Evolutionary conservation across 2,113 vertebrate species (phyloP).

Genomic region (Thryonomys swinderianus): DNA sequence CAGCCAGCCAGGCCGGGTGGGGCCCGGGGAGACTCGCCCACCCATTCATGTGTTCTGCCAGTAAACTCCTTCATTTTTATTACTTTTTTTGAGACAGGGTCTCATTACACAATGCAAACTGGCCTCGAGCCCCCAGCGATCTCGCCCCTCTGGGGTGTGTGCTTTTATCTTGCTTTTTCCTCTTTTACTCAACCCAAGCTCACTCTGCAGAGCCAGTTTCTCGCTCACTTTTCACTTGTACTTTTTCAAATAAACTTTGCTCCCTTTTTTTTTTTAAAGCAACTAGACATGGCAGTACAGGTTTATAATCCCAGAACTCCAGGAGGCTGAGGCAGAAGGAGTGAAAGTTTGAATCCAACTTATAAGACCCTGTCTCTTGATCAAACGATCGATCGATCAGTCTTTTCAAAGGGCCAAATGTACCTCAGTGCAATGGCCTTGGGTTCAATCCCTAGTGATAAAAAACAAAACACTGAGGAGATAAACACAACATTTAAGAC

Average conservation of each 20-base stretch:
- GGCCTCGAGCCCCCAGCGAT: too few species aligned
- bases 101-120: too few species aligned
- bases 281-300: neutral
- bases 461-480: neutral
- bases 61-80: too few species aligned
- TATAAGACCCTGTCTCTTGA: neutral
- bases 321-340: neutral
- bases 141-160: too few species aligned
- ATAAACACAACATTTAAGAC: constrained; percentile 33
- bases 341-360: neutral
- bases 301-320: neutral
- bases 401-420: neutral
- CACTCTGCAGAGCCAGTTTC: neutral
- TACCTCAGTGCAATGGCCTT: neutral
- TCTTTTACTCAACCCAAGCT: neutral
- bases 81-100: too few species aligned
- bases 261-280: neutral
- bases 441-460: neutral
- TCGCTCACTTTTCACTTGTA: neutral
- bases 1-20: neutral
- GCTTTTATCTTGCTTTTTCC: neutral
- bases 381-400: neutral
- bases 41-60: too few species aligned
- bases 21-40: neutral
- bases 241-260: neutral